Percentiles rank a stretch among this genome's conserved stretches.
phyloP scores from a whole-genome alignment of 2,797 vertebrate species.

The Limosa lapponica region DNA sequence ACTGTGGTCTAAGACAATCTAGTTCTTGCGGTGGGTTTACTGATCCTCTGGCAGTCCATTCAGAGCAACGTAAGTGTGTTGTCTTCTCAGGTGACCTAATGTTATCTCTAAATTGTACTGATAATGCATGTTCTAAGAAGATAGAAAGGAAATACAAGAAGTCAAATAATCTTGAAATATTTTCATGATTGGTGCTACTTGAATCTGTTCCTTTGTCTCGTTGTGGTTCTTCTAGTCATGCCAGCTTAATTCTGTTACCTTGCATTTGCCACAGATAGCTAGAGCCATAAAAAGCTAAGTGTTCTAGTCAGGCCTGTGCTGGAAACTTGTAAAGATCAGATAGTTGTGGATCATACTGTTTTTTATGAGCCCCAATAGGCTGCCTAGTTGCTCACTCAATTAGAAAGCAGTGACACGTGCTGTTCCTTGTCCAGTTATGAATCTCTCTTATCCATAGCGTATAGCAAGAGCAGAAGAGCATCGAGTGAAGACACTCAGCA shows the following conservation, averaged over 20 bases:
- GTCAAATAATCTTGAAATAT: background rate
- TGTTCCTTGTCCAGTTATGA: background rate
- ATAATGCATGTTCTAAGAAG: background rate
- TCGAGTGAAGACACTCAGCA: slow-evolving; percentile 86
- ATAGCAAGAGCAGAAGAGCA: slow-evolving; percentile 79
- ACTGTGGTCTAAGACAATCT: slow-evolving; percentile 84
- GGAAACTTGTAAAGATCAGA: background rate
- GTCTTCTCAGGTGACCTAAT: background rate
- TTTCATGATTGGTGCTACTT: background rate
- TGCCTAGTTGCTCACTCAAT: background rate
- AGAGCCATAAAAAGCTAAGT: background rate
- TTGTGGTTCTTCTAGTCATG: background rate
- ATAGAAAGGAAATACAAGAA: background rate
- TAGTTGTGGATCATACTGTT: background rate
- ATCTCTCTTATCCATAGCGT: slow-evolving; percentile 71
- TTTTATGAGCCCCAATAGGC: background rate
- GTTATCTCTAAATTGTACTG: background rate
- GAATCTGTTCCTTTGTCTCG: background rate
- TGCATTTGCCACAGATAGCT: background rate
- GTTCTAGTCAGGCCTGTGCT: background rate
- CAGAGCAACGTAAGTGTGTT: slow-evolving; percentile 77
- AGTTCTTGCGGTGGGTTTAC: slow-evolving; percentile 90
- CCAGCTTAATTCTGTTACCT: background rate
- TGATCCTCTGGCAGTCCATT: slow-evolving; percentile 78
- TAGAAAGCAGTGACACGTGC: background rate